Percentiles rank a stretch among this genome's conserved stretches.
Evolutionary conservation across 2,888 invertebrate genomes (phyloP).

Genomic region (Aleiodes testaceus): DNA sequence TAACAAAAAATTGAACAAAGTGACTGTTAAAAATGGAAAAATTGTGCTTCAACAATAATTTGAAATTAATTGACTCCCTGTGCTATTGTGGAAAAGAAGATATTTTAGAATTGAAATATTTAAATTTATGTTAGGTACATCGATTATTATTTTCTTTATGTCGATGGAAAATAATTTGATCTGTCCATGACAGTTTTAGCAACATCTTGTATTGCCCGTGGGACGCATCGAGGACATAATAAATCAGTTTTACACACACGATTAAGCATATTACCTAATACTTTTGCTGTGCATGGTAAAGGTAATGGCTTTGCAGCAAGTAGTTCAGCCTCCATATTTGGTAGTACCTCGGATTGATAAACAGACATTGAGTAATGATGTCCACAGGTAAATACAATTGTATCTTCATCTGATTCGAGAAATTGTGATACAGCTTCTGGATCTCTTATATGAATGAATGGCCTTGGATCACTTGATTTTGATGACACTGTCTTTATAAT

Average conservation of each 20-base stretch:
- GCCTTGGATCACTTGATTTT: slow-evolving; percentile 63
- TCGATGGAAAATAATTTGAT: slow-evolving; percentile 33
- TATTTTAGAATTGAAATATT: neutral
- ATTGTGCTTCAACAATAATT: neutral
- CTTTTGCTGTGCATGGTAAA: slow-evolving; percentile 68
- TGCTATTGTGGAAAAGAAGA: neutral
- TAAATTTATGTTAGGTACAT: too few relatives aligned
- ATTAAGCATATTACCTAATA: slow-evolving; percentile 62
- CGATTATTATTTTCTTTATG: neutral
- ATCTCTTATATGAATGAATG: slow-evolving; percentile 69
- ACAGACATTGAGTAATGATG: slow-evolving; percentile 66
- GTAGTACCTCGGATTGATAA: slow-evolving; percentile 65
- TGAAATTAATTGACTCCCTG: neutral
- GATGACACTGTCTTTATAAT: slow-evolving; percentile 66
- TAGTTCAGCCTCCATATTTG: slow-evolving; percentile 69
- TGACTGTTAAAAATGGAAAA: slow-evolving; percentile 1
- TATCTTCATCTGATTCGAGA: slow-evolving; percentile 65
- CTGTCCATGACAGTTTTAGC: slow-evolving; percentile 56
- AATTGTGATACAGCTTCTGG: slow-evolving; percentile 62
- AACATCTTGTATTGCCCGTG: slow-evolving; percentile 62
- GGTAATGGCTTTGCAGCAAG: slow-evolving; percentile 62
- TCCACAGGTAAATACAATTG: slow-evolving; percentile 69
- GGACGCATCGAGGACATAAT: slow-evolving; percentile 67
- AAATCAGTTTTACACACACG: slow-evolving; percentile 65
- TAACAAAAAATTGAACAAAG: neutral